phyloP scores from a whole-genome alignment of 2,113 vertebrate species.

The Channa maculata region DNA sequence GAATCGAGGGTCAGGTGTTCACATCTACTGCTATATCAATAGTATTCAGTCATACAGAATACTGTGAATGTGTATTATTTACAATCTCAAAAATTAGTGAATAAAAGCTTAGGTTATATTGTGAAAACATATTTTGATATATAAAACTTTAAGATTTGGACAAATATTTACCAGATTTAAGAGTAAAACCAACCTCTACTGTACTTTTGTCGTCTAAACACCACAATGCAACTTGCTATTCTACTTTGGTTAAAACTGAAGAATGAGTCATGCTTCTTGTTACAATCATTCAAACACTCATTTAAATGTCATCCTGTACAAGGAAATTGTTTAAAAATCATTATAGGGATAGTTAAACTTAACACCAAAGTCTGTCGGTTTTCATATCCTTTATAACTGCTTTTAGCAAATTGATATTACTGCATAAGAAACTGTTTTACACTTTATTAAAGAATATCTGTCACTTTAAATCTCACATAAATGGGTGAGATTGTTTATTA shows the following conservation, averaged over 20 bases:
- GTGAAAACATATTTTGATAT: constrained; percentile 84
- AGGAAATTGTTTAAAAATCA: constrained; percentile 74
- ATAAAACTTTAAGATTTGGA: constrained; percentile 83
- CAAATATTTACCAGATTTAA: constrained; percentile 82
- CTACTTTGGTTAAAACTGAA: constrained; percentile 76
- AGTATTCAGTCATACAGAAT: constrained; percentile 82
- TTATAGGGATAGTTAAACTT: constrained; percentile 56
- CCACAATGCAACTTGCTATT: constrained; percentile 77
- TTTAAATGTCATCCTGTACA: constrained; percentile 90
- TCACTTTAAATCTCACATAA: constrained; percentile 52
- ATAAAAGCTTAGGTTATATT: constrained; percentile 80
- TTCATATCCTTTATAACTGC: constrained; percentile 60
- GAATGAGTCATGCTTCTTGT: constrained; percentile 82
- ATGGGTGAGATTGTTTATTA: constrained; percentile 40
- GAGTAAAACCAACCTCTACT: constrained; percentile 77
- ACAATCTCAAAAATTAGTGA: constrained; percentile 91
- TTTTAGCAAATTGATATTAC: constrained; percentile 52
- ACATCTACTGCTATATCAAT: constrained; percentile 87
- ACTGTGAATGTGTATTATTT: constrained; percentile 91
- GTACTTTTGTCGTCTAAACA: constrained; percentile 77
- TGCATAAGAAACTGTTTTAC: constrained; percentile 61
- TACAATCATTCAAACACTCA: constrained; percentile 78
- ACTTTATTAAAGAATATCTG: constrained; percentile 51
- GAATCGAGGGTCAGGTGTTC: constrained; percentile 84
- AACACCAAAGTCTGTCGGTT: constrained; percentile 68